Conservation (phyloP, 2,797 vertebrate genomes). For the Carduelis carduelis region DNA sequence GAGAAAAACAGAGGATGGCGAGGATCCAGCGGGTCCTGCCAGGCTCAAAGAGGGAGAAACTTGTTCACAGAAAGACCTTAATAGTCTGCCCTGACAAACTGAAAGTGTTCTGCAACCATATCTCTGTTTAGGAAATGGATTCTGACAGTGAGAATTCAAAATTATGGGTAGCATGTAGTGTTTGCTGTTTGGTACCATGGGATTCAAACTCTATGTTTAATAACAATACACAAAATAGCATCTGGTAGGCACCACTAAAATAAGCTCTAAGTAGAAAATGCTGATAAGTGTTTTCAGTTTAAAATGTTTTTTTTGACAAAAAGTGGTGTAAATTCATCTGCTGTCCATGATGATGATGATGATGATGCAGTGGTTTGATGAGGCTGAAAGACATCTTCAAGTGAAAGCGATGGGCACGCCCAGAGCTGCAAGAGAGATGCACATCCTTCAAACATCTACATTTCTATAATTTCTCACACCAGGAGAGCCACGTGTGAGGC, state of each 20-base stretch:
- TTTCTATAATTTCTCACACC: neutral
- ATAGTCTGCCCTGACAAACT: neutral
- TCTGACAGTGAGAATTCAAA: conserved; percentile 22
- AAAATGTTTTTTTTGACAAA: conserved; percentile 3
- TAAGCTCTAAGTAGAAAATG: conserved; percentile 1
- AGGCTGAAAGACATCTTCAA: neutral
- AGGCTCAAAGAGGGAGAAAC: neutral
- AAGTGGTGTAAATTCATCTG: neutral
- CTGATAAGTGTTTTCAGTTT: neutral
- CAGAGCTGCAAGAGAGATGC: neutral
- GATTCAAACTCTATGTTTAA: conserved; percentile 48
- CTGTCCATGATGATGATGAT: neutral
- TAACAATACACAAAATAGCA: conserved; percentile 53
- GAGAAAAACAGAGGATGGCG: conserved; percentile 27
- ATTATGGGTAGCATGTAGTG: neutral
- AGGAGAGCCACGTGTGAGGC: neutral
- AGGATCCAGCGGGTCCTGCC: neutral
- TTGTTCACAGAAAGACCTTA: neutral
- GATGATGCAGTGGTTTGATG: neutral
- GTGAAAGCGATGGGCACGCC: neutral
- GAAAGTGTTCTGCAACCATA: neutral
- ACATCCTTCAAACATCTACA: neutral
- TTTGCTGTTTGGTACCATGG: neutral
- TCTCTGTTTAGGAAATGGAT: neutral
- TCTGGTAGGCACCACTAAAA: conserved; percentile 31